Conservation (phyloP, 2,888 invertebrate genomes). For the Meganola albula region DNA sequence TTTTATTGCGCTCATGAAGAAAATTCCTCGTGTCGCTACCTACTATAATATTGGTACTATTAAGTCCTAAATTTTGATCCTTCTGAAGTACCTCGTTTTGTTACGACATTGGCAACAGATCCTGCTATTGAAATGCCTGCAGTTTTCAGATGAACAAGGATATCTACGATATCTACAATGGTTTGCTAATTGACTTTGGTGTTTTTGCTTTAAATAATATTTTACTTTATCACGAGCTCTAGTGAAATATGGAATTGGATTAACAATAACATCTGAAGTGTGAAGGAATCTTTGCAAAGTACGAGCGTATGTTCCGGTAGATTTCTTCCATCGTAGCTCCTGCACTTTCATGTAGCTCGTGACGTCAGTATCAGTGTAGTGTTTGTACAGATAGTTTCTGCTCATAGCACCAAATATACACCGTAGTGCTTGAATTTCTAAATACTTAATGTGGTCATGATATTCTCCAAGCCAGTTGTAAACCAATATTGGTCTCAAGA, state of each 20-base stretch:
- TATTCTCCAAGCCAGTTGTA: slow-evolving; percentile 36
- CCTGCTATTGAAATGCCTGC: no score
- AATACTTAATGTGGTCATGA: slow-evolving; percentile 20
- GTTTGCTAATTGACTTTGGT: no score
- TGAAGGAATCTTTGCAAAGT: slow-evolving; percentile 28
- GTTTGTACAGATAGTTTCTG: slow-evolving; percentile 25
- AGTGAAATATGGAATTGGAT: slow-evolving; percentile 26
- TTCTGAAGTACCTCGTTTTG: no score
- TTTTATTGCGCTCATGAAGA: no score
- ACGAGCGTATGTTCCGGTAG: slow-evolving; percentile 20
- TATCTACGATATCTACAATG: no score
- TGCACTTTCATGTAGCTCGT: slow-evolving; percentile 35
- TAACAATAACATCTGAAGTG: slow-evolving; percentile 17
- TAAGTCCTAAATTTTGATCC: no score
- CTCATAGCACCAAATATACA: slow-evolving; percentile 30
- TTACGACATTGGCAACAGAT: no score
- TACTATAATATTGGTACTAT: no score
- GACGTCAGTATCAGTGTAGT: slow-evolving; percentile 40
- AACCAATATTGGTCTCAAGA: slow-evolving; percentile 44
- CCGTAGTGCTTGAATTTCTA: slow-evolving; percentile 38
- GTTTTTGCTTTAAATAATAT: no score
- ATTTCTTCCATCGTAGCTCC: slow-evolving; percentile 36
- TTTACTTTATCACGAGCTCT: slow-evolving; percentile 7
- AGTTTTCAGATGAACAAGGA: no score
- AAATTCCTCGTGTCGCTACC: no score